Evolutionary conservation across 2,888 invertebrate species (phyloP).

Genomic region (Melolontha melolontha): DNA sequence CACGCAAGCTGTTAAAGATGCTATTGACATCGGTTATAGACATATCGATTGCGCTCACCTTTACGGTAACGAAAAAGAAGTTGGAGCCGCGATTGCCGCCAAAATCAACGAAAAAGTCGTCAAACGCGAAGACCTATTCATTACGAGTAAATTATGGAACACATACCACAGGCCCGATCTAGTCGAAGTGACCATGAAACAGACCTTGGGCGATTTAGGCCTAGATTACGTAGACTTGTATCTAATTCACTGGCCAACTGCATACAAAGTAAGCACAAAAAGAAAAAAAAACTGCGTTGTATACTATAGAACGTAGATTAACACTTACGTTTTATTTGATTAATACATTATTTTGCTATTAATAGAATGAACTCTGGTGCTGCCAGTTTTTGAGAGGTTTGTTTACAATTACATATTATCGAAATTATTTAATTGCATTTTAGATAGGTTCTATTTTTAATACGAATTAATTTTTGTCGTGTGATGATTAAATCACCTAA

Average conservation of each 20-base stretch:
- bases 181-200: conserved; percentile 60
- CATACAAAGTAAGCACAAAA: conserved; percentile 28
- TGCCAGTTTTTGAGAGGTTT: too few species aligned
- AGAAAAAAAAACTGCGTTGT: too few species aligned
- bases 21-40: conserved; percentile 83
- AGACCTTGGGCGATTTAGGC: conserved; percentile 67
- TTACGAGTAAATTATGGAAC: conserved; percentile 90
- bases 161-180: conserved; percentile 82
- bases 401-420: too few species aligned
- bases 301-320: too few species aligned
- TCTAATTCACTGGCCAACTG: conserved; percentile 68
- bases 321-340: too few species aligned
- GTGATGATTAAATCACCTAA: too few species aligned
- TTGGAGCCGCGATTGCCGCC: conserved; percentile 76
- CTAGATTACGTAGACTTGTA: conserved; percentile 70
- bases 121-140: conserved; percentile 77
- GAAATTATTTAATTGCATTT: too few species aligned
- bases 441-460: too few species aligned
- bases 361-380: too few species aligned
- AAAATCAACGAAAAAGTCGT: conserved; percentile 77
- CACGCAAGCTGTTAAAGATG: conserved; percentile 77
- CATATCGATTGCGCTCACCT: conserved; percentile 82
- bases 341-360: too few species aligned
- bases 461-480: too few species aligned
- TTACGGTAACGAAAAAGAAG: conserved; percentile 82